Evolutionary conservation across 2,888 invertebrate genomes (phyloP).

Genomic region (Fabriciana adippe): DNA sequence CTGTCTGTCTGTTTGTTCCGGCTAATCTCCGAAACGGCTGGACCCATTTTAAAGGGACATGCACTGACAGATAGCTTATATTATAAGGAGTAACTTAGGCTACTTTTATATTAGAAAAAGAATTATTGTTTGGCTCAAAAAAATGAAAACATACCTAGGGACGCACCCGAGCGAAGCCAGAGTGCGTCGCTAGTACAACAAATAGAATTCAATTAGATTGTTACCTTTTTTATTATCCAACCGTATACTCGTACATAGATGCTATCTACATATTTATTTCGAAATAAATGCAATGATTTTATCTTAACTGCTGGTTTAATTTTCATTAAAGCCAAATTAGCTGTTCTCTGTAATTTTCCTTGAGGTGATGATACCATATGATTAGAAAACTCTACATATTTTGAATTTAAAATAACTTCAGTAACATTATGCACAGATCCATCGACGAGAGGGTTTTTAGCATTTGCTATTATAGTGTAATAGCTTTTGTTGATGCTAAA

Average conservation of each 20-base stretch:
- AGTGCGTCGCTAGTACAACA: too few species aligned
- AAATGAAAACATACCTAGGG: too few species aligned
- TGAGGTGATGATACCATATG: neutral
- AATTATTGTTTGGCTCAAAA: too few species aligned
- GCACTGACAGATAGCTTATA: too few species aligned
- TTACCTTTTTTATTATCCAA: slow-evolving; percentile 52
- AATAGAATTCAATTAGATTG: neutral
- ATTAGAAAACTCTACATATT: neutral
- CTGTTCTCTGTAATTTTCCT: slow-evolving; percentile 1
- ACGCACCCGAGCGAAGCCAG: too few species aligned
- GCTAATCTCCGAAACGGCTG: too few species aligned
- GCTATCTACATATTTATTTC: slow-evolving; percentile 11
- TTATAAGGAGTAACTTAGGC: too few species aligned
- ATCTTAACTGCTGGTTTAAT: slow-evolving; percentile 41
- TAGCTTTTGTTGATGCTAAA: neutral
- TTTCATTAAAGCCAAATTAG: slow-evolving; percentile 43
- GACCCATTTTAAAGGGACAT: too few species aligned
- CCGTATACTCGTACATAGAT: slow-evolving; percentile 48
- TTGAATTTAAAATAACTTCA: slow-evolving; percentile 41
- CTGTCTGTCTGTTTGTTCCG: too few species aligned
- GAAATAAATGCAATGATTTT: slow-evolving; percentile 29
- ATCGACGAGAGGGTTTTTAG: slow-evolving; percentile 51
- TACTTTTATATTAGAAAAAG: too few species aligned
- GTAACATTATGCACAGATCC: slow-evolving; percentile 53
- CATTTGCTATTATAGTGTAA: slow-evolving; percentile 52